Base-by-base conservation (phyloP, 2,888 invertebrate species). In the Colletes collaris region DNA sequence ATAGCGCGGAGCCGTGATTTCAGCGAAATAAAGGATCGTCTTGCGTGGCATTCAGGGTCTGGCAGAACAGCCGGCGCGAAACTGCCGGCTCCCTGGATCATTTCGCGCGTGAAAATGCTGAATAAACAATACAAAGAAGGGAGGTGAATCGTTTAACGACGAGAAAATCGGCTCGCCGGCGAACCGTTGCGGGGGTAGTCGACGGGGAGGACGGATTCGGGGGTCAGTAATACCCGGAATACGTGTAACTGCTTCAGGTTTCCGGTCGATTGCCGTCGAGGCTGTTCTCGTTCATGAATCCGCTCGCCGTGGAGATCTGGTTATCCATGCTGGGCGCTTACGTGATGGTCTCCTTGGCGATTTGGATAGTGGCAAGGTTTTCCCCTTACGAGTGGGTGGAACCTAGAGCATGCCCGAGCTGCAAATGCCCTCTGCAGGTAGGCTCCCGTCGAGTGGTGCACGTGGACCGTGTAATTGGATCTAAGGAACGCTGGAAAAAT, bases 231-330 rank as follows among this genome's bases (percentile, higher is more conserved):
- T 63, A 19, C 58, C 27, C 66, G 66, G 65, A 75, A 70, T 75
- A 59, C 81, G 66, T 76, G 62, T 87, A 73, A 85, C 72, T 91
- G 91, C 90, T 90, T 82, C 92, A 94, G 94, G 94, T 94, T 53
- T 94, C 95, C 89, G 95, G 94, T 93, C 96, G 94, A 91, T 95
- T 94, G 92, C 96, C 95, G 89, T 95, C 94, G 90, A 95, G 95
- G 91, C 95, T 95, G 87, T 98, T 97, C 94, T 97, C 97, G 70
- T 98, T 98, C 93, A 95, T 97, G 94, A 97, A 96, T 91, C 97
- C 97, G 6, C 94, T 98, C 86, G 97, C 97, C 2, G 94, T 96
- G 85, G 96, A 97, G 93, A 97, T 98, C 89, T 98, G 98, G 97
- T 93, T 97, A 81, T 96, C 96, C 92, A 96, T 97, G 92, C 94